Base-by-base conservation (phyloP, 2,797 vertebrate genomes). In the Peromyscus melanophrys region DNA sequence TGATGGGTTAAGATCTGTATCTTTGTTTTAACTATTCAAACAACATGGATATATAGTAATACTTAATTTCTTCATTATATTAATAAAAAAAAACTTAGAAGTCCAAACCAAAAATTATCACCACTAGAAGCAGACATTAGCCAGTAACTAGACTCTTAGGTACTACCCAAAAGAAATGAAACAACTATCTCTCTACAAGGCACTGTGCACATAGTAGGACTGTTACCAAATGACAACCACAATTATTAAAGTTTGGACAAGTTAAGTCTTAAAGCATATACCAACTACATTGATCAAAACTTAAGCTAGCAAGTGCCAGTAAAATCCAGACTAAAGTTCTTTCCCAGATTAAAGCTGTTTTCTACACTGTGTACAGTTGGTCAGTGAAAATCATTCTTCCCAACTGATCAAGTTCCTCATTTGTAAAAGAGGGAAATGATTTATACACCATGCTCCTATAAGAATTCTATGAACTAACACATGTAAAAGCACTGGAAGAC, bases 201-300 rank as follows among this genome's bases (percentile, higher is more conserved):
- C 52, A 82, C 1, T 76, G 23, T 43, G 29, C 65, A 52, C 17
- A 81, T 4, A 86, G 76, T 61, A 52, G 21, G 6, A 55, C 81
- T 59, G 29, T 16, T 75, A 65, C 10, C 52, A 89, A 90, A 90
- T 76, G 11, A 92, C 10, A 1, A 80, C 29, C 6, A 12, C 61
- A 37, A 89, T 73, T 40, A 43, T 85, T 40, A 93, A 88, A 90
- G 63, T 65, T 76, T 89, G 10, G 37, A 75, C 75, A 92, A 80
- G 19, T 37, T 89, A 40, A 95, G 34, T 5, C 49, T 92, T 67
- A 92, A 97, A 94, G 94, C 49, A 65, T n/a, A 46, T 46, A 86
- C 31, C 81, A 87, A 86, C 71, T 73, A 40, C 40, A 67, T 52
- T 46, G 67, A 65, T 0, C 63, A 8, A 94, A 89, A 55, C 37